Evolutionary conservation across 2,113 vertebrate genomes (phyloP).

Genomic region (Centropus unirufus): DNA sequence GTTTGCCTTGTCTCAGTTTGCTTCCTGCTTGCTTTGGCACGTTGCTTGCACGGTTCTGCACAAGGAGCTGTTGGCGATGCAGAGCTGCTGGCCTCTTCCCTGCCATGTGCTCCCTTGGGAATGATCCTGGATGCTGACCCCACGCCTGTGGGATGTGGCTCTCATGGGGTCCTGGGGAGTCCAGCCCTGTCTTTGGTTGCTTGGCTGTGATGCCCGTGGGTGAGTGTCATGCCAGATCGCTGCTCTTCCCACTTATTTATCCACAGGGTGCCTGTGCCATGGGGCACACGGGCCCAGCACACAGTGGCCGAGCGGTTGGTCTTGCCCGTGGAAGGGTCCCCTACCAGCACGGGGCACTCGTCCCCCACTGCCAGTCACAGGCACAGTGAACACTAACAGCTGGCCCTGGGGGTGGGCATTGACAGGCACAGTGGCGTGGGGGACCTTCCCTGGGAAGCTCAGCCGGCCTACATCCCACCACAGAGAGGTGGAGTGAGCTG

Average conservation of each 20-base stretch:
- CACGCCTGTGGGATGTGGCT: rapidly evolving
- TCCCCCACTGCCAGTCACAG: neutral
- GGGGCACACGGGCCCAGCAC: neutral
- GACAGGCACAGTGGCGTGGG: neutral
- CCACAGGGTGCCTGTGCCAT: neutral
- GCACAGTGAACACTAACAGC: neutral
- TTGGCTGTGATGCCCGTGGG: rapidly evolving
- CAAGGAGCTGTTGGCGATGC: rapidly evolving
- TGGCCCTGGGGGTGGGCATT: neutral
- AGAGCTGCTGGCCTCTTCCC: neutral
- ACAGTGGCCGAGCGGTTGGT: neutral
- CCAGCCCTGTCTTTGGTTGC: neutral
- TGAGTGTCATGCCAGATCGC: neutral
- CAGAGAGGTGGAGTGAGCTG: too few relatives aligned
- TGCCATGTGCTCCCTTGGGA: rapidly evolving
- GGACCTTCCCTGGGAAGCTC: neutral
- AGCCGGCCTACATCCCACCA: rapidly evolving
- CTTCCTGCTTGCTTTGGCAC: neutral
- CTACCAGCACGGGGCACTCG: constrained; percentile 35
- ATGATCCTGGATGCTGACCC: neutral
- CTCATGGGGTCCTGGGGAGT: rapidly evolving
- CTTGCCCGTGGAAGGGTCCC: neutral
- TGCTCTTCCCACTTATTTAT: constrained; percentile 36
- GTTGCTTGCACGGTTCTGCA: rapidly evolving
- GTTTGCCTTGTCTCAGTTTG: neutral